A percentile compares a stretch with the other conserved stretches of the same genome.
phyloP scores from a whole-genome alignment of 1,140 invertebrate species.

The Solenopsis invicta region DNA sequence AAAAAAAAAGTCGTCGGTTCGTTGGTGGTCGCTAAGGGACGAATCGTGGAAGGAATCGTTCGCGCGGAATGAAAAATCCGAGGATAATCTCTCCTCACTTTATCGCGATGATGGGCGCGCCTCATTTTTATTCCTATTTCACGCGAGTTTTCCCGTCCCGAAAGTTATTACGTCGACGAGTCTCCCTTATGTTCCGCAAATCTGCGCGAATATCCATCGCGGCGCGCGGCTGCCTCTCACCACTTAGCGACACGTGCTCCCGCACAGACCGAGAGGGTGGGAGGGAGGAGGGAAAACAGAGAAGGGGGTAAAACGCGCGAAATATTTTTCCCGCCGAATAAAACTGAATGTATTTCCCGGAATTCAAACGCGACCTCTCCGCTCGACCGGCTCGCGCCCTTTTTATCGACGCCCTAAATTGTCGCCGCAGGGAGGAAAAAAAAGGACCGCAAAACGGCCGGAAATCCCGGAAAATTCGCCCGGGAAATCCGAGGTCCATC shows the following conservation, averaged over 20 bases:
- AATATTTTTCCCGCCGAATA: slow-evolving; percentile 51
- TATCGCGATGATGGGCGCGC: slow-evolving; percentile 8
- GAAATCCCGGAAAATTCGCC: slow-evolving; percentile 48
- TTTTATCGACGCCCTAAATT: slow-evolving; percentile 53
- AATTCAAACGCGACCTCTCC: slow-evolving; percentile 32
- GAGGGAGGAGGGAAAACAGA: too few species aligned
- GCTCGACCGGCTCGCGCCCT: not conserved
- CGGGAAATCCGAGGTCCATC: slow-evolving; percentile 44
- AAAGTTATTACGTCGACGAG: slow-evolving; percentile 51
- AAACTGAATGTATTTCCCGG: slow-evolving; percentile 40
- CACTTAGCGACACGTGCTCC: slow-evolving; percentile 37
- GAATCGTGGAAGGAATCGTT: not conserved
- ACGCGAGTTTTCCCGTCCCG: not conserved
- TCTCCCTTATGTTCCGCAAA: slow-evolving; percentile 39
- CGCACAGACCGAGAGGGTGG: not conserved
- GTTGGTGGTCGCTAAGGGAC: not conserved
- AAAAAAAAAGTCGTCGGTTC: not conserved
- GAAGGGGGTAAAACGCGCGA: too few species aligned
- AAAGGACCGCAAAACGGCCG: slow-evolving; percentile 29
- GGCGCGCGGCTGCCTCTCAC: not conserved
- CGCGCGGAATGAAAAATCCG: slow-evolving; percentile 1
- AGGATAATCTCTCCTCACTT: slow-evolving; percentile 31
- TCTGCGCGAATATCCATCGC: slow-evolving; percentile 24
- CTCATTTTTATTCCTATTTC: slow-evolving; percentile 41
- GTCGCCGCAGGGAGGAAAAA: slow-evolving; percentile 19